Base-by-base conservation (phyloP, 2,888 invertebrate species). In the Abrostola triplasia region DNA sequence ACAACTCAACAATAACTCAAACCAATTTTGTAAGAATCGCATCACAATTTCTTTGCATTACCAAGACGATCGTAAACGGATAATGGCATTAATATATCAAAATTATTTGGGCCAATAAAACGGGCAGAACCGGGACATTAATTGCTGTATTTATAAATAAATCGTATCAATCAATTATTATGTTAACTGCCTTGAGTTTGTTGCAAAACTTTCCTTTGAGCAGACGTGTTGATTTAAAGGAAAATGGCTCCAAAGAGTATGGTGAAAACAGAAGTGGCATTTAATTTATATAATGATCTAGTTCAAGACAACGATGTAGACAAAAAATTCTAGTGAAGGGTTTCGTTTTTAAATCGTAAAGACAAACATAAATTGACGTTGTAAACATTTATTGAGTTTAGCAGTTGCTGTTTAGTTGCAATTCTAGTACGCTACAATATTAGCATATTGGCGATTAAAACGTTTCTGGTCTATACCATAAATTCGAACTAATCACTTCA, bases 91-190 rank as follows among this genome's bases (percentile, higher is more conserved):
- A 55, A 76, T 74, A 71, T 64, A 76, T 76, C 73, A 67, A 70
- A 57, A 59, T 73, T 65, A 78, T 70, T 64, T 62, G 54, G 54
- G 57, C 58, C 70, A 73, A 48, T 54, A 64, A 59, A 71, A 61
- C 58, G 42, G 49, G 55, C 60, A 44, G 42, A 59, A 54, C 56
- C 52, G 49, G 44, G 53, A 66, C 51, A 58, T 78, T 76, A 66
- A 78, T 78, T 66, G 67, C 64, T 60, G 41, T 59, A 56, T 67
- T 77, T 69, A 76, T 70, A 74, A 74, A 71, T 74, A 74, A 77
- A 66, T 64, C 47, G 55, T 67, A 66, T 72, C 69, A 69, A 67
- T 61, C 68, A 68, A 58, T 65, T 69, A 69, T 69, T 71, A 76
- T 59, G 69, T 67, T 64, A 69, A 79, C 59, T 67, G 62, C 77